Conservation (phyloP, 2,113 vertebrate genomes). For the Gasterosteus aculeatus region DNA sequence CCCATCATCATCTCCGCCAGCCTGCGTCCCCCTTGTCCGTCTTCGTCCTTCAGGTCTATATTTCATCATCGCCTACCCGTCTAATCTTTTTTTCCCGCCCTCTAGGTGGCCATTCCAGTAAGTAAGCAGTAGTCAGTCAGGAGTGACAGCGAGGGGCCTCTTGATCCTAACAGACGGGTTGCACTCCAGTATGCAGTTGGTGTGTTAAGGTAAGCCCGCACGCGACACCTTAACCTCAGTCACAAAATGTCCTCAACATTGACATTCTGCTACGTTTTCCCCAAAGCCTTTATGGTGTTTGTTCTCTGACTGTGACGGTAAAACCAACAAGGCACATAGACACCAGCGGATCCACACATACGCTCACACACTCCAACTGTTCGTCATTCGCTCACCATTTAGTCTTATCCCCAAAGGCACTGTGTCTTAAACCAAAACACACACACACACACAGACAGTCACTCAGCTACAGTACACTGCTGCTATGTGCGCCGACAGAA, state of each 20-base stretch:
- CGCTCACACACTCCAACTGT: constrained; percentile 75
- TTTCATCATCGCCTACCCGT: constrained; percentile 68
- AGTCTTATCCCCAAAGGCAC: constrained; percentile 78
- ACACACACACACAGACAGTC: constrained; percentile 53
- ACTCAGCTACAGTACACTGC: constrained; percentile 75
- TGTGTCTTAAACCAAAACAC: constrained; percentile 72
- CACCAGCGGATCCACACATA: constrained; percentile 53
- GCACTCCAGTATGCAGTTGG: constrained; percentile 97
- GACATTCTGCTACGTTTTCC: constrained; percentile 1
- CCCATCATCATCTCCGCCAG: constrained; percentile 70
- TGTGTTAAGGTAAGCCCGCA: constrained; percentile 91
- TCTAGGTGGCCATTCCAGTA: constrained; percentile 69
- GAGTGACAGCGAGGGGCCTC: constrained; percentile 81
- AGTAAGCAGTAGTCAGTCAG: constrained; percentile 64
- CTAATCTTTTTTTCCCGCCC: constrained; percentile 39
- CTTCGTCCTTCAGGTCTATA: constrained; percentile 67
- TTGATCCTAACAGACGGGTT: constrained; percentile 86
- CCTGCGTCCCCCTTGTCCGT: constrained; percentile 27
- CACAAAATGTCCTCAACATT: constrained; percentile 10
- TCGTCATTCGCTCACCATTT: constrained; percentile 79
- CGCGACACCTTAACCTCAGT: constrained; percentile 4
- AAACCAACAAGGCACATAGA: constrained; percentile 52
- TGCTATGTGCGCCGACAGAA: constrained; percentile 75
- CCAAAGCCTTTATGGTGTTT: constrained; percentile 41
- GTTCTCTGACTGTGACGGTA: constrained; percentile 55